These are phyloP conservation scores for Muscicapa comitata DNA, from an alignment of 2,797 vertebrate species.

Conservation along the genomic window DNA sequence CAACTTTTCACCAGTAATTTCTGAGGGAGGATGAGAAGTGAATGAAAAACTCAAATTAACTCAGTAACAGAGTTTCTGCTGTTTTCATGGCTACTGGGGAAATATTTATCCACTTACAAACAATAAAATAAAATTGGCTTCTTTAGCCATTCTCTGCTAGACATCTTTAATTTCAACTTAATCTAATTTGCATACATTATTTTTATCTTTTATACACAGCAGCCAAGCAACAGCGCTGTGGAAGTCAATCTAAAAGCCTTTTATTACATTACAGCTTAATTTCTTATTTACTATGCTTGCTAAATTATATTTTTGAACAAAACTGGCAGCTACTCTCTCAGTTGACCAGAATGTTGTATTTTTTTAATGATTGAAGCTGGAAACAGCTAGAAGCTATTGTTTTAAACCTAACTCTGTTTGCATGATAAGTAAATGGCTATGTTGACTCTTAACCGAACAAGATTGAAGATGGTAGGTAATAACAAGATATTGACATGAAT, in stretches of 20 bases:
- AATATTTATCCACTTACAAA: conserved; percentile 43
- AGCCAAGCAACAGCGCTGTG: not conserved
- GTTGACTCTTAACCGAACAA: not conserved
- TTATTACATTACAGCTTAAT: conserved; percentile 51
- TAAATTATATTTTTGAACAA: conserved; percentile 61
- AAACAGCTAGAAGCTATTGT: conserved; percentile 42
- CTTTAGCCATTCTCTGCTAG: conserved; percentile 45
- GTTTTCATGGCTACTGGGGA: not conserved
- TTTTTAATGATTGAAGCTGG: conserved; percentile 30
- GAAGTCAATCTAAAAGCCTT: conserved; percentile 36
- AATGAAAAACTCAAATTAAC: not conserved
- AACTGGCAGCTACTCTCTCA: conserved; percentile 46
- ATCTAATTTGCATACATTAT: conserved; percentile 69
- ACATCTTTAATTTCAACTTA: conserved; percentile 53
- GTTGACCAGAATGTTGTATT: conserved; percentile 20
- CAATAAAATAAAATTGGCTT: conserved; percentile 41
- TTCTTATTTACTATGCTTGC: conserved; percentile 28
- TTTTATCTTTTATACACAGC: conserved; percentile 67
- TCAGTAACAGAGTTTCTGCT: not conserved
- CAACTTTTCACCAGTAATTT: not conserved
- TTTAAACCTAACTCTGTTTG: conserved; percentile 49
- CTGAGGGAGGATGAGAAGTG: not conserved
- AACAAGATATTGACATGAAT: not conserved
- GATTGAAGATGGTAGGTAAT: conserved; percentile 1
- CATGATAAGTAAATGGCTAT: not conserved